These are phyloP conservation scores for Paralichthys olivaceus DNA, from an alignment of 2,113 vertebrate species.

Conservation along the genomic window DNA sequence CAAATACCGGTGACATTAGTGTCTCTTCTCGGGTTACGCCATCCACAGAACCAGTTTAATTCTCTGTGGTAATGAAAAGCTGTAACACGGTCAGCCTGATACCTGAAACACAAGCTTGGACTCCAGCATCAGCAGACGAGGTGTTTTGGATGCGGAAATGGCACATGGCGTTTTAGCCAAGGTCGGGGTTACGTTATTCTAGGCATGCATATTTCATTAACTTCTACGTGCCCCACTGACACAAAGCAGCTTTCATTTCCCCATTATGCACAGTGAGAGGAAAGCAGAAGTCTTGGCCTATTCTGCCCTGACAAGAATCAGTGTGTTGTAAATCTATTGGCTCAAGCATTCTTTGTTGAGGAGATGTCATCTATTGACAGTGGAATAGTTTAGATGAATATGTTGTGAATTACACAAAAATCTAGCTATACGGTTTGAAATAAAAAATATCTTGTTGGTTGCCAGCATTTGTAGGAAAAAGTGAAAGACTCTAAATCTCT, in stretches of 20 bases:
- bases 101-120: conserved; percentile 37
- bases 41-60: not conserved
- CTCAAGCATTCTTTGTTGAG: not conserved
- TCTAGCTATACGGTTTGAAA: not conserved
- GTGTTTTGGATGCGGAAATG: conserved; percentile 50
- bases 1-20: conserved; percentile 9
- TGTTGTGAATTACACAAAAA: not conserved
- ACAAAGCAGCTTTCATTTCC: conserved; percentile 74
- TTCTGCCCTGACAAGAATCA: conserved; percentile 40
- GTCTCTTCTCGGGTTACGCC: conserved; percentile 15
- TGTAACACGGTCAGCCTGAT: conserved; percentile 18
- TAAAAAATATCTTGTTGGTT: not conserved
- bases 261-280: conserved; percentile 50
- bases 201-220: conserved; percentile 69
- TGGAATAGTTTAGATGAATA: conserved; percentile 5
- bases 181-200: conserved; percentile 56
- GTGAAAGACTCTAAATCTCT: not conserved
- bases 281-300: conserved; percentile 58
- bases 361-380: not conserved
- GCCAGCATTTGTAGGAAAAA: not conserved
- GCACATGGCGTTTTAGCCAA: conserved; percentile 33
- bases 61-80: conserved; percentile 31
- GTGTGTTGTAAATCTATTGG: not conserved
- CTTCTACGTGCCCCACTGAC: conserved; percentile 61
- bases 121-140: conserved; percentile 21